phyloP scores from a whole-genome alignment of 2,888 invertebrate species.

The Thumatha senex region DNA sequence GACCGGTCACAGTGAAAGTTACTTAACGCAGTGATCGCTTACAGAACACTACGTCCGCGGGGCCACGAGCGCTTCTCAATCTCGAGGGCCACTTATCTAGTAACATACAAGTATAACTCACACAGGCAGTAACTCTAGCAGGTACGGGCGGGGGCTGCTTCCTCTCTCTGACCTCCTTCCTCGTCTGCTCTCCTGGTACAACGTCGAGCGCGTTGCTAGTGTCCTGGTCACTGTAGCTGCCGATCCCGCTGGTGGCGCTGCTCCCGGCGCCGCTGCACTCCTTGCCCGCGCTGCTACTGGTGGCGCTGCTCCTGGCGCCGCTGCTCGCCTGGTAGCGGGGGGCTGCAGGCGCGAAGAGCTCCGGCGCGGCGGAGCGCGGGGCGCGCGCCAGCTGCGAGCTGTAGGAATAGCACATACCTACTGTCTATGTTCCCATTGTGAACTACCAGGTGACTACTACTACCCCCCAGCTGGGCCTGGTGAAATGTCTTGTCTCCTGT shows the following conservation, averaged over 20 bases:
- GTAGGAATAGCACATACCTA: too few relatives aligned
- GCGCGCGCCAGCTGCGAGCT: not conserved
- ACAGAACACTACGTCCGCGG: too few relatives aligned
- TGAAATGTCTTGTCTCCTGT: too few relatives aligned
- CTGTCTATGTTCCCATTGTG: too few relatives aligned
- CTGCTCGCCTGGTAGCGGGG: slow-evolving; percentile 3
- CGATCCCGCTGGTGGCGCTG: slow-evolving; percentile 6
- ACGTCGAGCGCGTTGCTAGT: not conserved
- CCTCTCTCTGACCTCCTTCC: slow-evolving; percentile 21
- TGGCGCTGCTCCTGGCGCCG: slow-evolving; percentile 1
- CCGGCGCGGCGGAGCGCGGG: not conserved
- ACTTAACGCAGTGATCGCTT: too few relatives aligned
- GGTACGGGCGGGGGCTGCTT: slow-evolving; percentile 52
- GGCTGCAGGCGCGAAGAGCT: not conserved
- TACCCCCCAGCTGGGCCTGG: too few relatives aligned
- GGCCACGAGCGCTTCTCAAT: too few relatives aligned
- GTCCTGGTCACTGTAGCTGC: slow-evolving; percentile 1
- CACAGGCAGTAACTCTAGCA: slow-evolving; percentile 41
- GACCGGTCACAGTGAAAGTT: too few relatives aligned
- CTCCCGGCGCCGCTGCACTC: not conserved
- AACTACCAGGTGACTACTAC: too few relatives aligned
- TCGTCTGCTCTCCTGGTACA: slow-evolving; percentile 7
- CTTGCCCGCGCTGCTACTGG: not conserved
- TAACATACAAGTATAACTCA: too few relatives aligned
- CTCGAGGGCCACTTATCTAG: too few relatives aligned